Percentiles rank a stretch among this genome's conserved stretches.
Evolutionary conservation across 2,888 invertebrate species (phyloP).

Genomic region (Onchidella celtica): DNA sequence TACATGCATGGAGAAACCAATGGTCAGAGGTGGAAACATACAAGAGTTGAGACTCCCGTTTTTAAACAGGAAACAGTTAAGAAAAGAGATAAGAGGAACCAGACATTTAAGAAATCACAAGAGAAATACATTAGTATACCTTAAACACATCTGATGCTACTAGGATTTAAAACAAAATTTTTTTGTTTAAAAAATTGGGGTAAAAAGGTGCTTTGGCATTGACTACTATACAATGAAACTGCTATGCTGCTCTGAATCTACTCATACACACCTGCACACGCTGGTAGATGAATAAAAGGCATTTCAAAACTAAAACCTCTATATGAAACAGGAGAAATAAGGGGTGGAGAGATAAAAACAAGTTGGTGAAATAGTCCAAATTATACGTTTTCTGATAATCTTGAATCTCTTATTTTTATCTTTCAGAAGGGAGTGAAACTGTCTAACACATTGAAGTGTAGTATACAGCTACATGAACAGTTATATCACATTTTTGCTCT

Average conservation of each 20-base stretch:
- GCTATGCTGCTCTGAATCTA: slow-evolving; percentile 20
- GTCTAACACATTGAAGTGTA: background rate
- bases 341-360: background rate
- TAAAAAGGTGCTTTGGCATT: background rate
- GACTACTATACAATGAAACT: background rate
- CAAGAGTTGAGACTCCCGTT: background rate
- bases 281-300: background rate
- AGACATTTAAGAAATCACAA: background rate
- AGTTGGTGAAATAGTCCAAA: background rate
- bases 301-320: no score
- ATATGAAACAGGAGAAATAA: no score
- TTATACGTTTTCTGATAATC: background rate
- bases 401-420: background rate
- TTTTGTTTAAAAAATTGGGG: background rate
- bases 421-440: background rate
- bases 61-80: background rate
- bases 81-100: background rate
- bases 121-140: background rate
- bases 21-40: background rate
- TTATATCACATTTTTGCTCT: slow-evolving; percentile 44
- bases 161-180: background rate
- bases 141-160: background rate
- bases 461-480: slow-evolving; percentile 19
- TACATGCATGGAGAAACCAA: background rate
- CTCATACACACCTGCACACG: background rate